These are phyloP conservation scores for Mesocentrotus franciscanus DNA, from an alignment of 53 echinoderm and acorn worm genomes.

Conservation along the genomic window DNA sequence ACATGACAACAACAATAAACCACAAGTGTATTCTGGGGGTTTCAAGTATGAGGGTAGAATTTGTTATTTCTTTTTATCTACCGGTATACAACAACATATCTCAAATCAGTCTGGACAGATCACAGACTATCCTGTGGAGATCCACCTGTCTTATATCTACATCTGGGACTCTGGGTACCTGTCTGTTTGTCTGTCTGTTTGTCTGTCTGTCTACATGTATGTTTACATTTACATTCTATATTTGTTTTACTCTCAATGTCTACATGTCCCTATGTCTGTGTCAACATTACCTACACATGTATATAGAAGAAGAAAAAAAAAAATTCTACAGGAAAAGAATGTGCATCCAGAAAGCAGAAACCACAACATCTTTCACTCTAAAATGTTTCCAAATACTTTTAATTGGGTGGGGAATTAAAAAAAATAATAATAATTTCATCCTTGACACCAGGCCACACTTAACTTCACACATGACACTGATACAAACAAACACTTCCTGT, in stretches of 20 bases:
- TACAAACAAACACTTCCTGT: slow-evolving; percentile 29
- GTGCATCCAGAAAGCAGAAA: neutral
- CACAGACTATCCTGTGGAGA: neutral
- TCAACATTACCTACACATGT: too few species aligned
- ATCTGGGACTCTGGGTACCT: too few species aligned
- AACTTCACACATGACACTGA: slow-evolving; percentile 30
- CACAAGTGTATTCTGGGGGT: neutral
- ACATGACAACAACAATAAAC: neutral
- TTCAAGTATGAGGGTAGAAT: neutral
- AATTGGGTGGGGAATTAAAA: neutral
- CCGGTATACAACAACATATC: neutral
- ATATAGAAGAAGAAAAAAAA: too few species aligned
- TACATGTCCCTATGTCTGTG: too few species aligned
- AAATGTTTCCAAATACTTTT: neutral
- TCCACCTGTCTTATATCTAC: neutral
- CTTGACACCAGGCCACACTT: neutral
- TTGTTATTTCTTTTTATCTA: neutral
- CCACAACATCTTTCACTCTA: neutral
- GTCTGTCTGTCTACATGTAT: too few species aligned
- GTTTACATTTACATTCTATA: too few species aligned
- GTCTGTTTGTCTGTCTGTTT: neutral
- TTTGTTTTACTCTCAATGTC: too few species aligned
- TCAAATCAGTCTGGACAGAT: neutral
- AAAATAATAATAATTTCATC: neutral
- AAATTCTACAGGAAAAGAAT: too few species aligned